Evolutionary conservation across 2,888 invertebrate species (phyloP).

Genomic region (Prosopocoilus inquinatus): DNA sequence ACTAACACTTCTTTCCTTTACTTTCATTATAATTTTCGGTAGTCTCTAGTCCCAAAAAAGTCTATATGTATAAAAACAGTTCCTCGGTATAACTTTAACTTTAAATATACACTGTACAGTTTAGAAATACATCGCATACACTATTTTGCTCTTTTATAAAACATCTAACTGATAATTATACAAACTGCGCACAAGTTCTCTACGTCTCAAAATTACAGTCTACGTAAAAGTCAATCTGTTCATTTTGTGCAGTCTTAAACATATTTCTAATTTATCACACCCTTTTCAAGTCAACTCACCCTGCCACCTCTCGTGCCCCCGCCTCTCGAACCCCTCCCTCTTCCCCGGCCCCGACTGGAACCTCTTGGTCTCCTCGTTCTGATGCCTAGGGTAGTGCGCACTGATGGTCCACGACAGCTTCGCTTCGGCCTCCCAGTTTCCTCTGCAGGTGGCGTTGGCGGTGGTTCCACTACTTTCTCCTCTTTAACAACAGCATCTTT

Average conservation of each 20-base stretch:
- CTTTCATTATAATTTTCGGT: too few species aligned
- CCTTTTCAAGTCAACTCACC: constrained; percentile 23
- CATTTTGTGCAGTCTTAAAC: background rate
- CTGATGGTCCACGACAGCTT: constrained; percentile 48
- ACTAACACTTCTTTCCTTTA: background rate
- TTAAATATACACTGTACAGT: too few species aligned
- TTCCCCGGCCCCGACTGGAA: constrained; percentile 39
- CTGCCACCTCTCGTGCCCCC: constrained; percentile 22
- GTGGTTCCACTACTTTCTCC: constrained; percentile 17
- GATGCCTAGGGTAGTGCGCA: constrained; percentile 45
- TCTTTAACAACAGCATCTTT: constrained; percentile 32
- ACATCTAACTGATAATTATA: too few species aligned
- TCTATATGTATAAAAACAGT: too few species aligned
- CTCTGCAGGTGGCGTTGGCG: constrained; percentile 13
- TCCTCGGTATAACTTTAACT: too few species aligned
- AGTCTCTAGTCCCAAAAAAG: too few species aligned
- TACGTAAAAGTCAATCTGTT: background rate
- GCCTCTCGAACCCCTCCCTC: constrained; percentile 36
- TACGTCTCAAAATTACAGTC: background rate
- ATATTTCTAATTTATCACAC: constrained; percentile 7
- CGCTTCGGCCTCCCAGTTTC: constrained; percentile 45
- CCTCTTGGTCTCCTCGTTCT: constrained; percentile 48
- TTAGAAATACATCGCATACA: too few species aligned
- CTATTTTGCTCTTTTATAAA: too few species aligned
- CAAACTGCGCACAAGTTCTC: background rate